Base-by-base conservation (phyloP, 2,888 invertebrate genomes). In the Mayetiola destructor region DNA sequence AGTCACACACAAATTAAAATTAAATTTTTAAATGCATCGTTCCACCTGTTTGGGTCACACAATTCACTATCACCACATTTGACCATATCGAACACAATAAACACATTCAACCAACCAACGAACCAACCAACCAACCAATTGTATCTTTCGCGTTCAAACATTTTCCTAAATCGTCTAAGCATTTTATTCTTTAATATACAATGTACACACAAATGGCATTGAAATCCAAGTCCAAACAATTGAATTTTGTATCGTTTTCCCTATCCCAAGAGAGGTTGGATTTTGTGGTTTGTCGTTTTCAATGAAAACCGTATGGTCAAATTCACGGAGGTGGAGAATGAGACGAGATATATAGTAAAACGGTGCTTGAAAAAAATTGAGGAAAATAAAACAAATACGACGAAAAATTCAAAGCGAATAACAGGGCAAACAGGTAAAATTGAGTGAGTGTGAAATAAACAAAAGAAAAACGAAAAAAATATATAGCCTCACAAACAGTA, bases 261-360 rank as follows among this genome's bases (percentile, higher is more conserved):
- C n/a, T 48, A 27, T 48, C 48, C 48, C 48, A 27, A 27, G 48
- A 48, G 48, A 48, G 48, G 48, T 48, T n/a, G n/a, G 48, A 48
- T 48, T 48, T 48, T 48, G 48, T 27, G 48, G 48, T 27, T 23
- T 27, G 3, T 9, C 4, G 3, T 23, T n/a, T n/a, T n/a, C n/a
- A n/a, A n/a, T n/a, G n/a, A n/a, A n/a, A n/a, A n/a, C n/a, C n/a
- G n/a, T n/a, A n/a, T n/a, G n/a, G n/a, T n/a, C n/a, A n/a, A n/a
- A n/a, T n/a, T n/a, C n/a, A n/a, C n/a, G n/a, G n/a, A n/a, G n/a
- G n/a, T n/a, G n/a, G n/a, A n/a, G n/a, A n/a, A n/a, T n/a, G n/a
- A n/a, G n/a, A n/a, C n/a, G n/a, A n/a, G n/a, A n/a, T n/a, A n/a
- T n/a, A n/a, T n/a, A n/a, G n/a, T n/a, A n/a, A n/a, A n/a, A n/a